A percentile compares a stretch with the other conserved stretches of the same genome.
Conservation (phyloP, 1,140 invertebrate species). For the Diorhabda carinulata region DNA sequence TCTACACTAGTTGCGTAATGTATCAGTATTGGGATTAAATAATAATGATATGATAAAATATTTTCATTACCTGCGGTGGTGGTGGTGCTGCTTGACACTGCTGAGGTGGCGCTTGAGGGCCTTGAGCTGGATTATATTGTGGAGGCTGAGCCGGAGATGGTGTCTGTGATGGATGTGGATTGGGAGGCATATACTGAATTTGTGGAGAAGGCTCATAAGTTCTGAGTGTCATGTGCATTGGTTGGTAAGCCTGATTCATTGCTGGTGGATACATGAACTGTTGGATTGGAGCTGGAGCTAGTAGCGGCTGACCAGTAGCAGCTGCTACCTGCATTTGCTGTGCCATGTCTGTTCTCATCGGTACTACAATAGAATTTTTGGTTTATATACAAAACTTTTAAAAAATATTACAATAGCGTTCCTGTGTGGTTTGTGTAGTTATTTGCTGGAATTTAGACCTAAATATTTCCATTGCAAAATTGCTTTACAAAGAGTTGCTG, state of each 20-base stretch:
- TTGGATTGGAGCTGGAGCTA: constrained; percentile 69
- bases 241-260: constrained; percentile 42
- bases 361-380: constrained; percentile 47
- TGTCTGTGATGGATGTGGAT: constrained; percentile 59
- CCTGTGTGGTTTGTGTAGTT: no score
- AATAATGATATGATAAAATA: no score
- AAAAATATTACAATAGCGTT: not conserved
- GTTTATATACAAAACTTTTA: constrained; percentile 28
- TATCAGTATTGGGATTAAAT: no score
- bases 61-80: constrained; percentile 45
- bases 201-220: constrained; percentile 39
- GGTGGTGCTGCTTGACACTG: constrained; percentile 50
- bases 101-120: constrained; percentile 51
- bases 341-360: constrained; percentile 59
- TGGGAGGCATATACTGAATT: constrained; percentile 62
- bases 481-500: no score
- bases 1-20: no score
- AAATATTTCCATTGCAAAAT: no score
- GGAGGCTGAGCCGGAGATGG: constrained; percentile 60
- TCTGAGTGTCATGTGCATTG: constrained; percentile 23
- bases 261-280: constrained; percentile 52
- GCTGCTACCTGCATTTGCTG: constrained; percentile 68
- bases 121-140: constrained; percentile 56
- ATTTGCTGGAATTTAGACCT: no score
- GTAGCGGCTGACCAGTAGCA: constrained; percentile 77